Evolutionary conservation across 1,140 invertebrate genomes (phyloP).

Genomic region (Zaprionus tsacasi): DNA sequence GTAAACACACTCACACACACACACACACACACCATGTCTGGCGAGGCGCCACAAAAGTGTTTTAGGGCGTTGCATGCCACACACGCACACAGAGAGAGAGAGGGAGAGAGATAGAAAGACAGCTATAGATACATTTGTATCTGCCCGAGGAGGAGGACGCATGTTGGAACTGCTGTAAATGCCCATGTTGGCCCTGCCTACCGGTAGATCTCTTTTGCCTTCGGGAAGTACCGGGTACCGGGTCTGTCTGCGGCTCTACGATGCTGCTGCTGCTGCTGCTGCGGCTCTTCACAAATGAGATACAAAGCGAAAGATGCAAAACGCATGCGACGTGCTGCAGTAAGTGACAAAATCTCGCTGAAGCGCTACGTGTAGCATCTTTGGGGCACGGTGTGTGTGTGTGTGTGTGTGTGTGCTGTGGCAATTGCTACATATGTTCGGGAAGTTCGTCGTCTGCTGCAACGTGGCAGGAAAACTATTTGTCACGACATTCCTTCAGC

Average conservation of each 20-base stretch:
- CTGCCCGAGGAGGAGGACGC: background rate
- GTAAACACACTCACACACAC: conserved; percentile 60
- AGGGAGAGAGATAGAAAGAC: conserved; percentile 14
- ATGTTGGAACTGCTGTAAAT: conserved; percentile 45
- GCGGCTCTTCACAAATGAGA: conserved; percentile 10
- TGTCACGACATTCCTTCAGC: conserved; percentile 74
- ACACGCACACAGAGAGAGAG: conserved; percentile 17
- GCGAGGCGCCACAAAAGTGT: conserved; percentile 67
- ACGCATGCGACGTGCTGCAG: conserved; percentile 68
- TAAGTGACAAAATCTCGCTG: conserved; percentile 71
- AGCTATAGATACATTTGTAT: conserved; percentile 36
- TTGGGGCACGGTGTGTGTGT: background rate
- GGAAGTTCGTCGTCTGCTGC: conserved; percentile 7
- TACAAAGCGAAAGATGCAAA: conserved; percentile 50
- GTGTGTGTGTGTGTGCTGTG: conserved; percentile 7
- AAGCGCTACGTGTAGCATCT: conserved; percentile 13
- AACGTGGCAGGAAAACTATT: conserved; percentile 67
- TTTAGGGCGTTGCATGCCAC: conserved; percentile 73
- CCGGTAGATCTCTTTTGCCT: conserved; percentile 32
- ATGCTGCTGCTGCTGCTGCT: background rate
- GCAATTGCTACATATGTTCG: conserved; percentile 13
- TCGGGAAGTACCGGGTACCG: background rate
- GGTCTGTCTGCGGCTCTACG: background rate
- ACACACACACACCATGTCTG: conserved; percentile 19
- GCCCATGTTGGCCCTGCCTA: conserved; percentile 45